Conservation (phyloP, 2,888 invertebrate species). For the Ptilodon capucinus region DNA sequence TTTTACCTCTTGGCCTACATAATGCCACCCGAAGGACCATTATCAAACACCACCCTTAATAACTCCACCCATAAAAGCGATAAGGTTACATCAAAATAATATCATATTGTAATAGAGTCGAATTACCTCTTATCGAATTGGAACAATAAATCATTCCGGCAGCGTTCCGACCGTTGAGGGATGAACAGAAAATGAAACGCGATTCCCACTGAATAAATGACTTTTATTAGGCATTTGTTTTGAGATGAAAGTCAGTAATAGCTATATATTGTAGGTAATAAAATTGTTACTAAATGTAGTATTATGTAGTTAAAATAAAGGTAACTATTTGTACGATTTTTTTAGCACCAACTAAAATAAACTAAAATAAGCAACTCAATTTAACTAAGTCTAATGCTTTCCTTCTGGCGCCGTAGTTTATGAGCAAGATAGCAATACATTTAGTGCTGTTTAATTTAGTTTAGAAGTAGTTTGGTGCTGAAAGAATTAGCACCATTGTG, state of each 20-base stretch:
- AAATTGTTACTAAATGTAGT: too few relatives aligned
- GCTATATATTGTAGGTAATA: not conserved
- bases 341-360: too few relatives aligned
- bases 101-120: not conserved
- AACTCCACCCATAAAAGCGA: not conserved
- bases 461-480: too few relatives aligned
- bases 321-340: too few relatives aligned
- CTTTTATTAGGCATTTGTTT: not conserved
- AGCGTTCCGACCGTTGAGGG: not conserved
- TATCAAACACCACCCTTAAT: not conserved
- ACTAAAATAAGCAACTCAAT: too few relatives aligned
- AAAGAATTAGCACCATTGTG: too few relatives aligned
- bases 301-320: too few relatives aligned
- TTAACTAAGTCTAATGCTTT: too few relatives aligned
- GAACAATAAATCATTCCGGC: not conserved
- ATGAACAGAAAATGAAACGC: conserved; percentile 1
- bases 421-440: too few relatives aligned
- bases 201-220: not conserved
- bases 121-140: conserved; percentile 1
- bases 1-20: too few relatives aligned
- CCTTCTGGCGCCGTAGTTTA: too few relatives aligned
- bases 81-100: not conserved
- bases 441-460: too few relatives aligned
- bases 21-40: not conserved
- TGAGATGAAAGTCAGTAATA: not conserved